Base-by-base conservation (phyloP, 1,140 invertebrate genomes). In the Musca domestica region DNA sequence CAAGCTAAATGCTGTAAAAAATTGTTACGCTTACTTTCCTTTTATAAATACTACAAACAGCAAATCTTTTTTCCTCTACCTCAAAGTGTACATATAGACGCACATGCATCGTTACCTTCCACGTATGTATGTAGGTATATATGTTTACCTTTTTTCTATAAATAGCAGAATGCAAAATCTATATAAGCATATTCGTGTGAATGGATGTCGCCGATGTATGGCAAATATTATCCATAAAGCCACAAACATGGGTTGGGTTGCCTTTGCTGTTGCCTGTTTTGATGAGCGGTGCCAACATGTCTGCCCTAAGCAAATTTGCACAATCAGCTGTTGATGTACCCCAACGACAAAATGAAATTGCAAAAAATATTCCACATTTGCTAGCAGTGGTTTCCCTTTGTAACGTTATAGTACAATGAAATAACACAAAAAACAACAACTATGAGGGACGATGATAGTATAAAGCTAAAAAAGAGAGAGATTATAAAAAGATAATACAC, bases 291-390 rank as follows among this genome's bases (percentile, higher is more conserved):
- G 54, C 54, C 54, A 58, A 58, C 25, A n/a, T 58, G 54, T 30
- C 54, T 58, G 54, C 54, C 52, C 27, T 17, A 58, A 58, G 54
- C 54, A 58, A 58, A 58, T 58, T 58, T 58, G 54, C 54, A 58
- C 54, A 27, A 17, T 58, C 54, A 58, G 54, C 54, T 58, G 54
- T 25, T 58, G 25, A 56, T 15, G 54, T 58, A 17, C 54, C 54
- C 23, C 54, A 27, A 12, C 34, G 34, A 41, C 34, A 41, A 41
- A 41, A 41, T 41, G 34, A 41, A 41, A 41, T 41, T 41, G 34
- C 4, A 41, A 41, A 41, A 41, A 41, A 10, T 9, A 30, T 30
- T 30, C 9, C 27, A 30, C 27, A 10, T 41, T 41, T 41, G 34
- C 34, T 41, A 41, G 34, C 34, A 41, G 10, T 30, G 34, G 34